Conservation (phyloP, 1,140 invertebrate genomes). For the Rhopalosiphum padi region DNA sequence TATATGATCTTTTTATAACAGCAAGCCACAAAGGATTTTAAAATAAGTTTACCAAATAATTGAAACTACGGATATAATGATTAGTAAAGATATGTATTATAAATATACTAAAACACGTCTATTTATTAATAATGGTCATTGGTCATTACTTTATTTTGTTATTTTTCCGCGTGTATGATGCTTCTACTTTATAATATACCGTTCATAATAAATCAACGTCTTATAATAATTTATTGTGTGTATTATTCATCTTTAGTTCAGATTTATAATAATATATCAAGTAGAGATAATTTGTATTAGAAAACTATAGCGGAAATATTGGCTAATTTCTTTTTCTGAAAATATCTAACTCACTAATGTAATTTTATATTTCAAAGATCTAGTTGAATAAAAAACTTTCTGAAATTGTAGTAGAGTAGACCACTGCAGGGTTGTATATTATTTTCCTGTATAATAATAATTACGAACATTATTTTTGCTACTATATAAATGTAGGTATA, state of each 20-base stretch:
- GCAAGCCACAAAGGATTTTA: background rate
- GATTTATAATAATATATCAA: background rate
- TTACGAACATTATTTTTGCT: background rate
- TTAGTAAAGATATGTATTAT: background rate
- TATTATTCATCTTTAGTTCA: background rate
- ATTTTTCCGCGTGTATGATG: background rate
- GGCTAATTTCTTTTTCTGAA: background rate
- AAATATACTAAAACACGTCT: background rate
- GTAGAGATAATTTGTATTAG: background rate
- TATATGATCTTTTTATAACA: no score
- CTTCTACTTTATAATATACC: background rate
- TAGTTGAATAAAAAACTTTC: background rate
- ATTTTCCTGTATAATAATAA: background rate
- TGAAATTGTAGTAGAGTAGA: background rate
- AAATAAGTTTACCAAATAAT: background rate
- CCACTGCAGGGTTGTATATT: background rate
- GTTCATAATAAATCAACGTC: background rate
- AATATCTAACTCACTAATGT: background rate
- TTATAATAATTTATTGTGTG: background rate
- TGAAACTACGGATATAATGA: background rate
- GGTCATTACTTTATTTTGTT: background rate
- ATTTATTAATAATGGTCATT: background rate
- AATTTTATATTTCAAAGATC: background rate
- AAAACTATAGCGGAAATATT: background rate
- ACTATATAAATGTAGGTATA: background rate